A percentile compares a stretch with the other conserved stretches of the same genome.
Evolutionary conservation across 2,888 invertebrate species (phyloP).

Genomic region (Tetheella fluctuosa): DNA sequence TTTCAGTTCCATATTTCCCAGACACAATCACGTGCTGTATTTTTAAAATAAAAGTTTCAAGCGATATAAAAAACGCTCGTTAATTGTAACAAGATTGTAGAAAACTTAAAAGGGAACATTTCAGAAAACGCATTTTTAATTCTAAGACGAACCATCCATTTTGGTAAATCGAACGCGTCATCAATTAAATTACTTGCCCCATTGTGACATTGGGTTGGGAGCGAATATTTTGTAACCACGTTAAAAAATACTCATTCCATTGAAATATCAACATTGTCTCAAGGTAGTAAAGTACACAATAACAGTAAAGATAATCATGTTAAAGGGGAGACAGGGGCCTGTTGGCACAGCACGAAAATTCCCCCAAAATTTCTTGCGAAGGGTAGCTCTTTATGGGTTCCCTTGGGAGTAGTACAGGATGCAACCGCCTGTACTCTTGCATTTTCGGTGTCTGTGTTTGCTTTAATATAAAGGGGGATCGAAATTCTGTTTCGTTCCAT

Average conservation of each 20-base stretch:
- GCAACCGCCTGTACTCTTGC: conserved; percentile 61
- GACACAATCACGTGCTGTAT: not conserved
- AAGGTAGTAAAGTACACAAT: not conserved
- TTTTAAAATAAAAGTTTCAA: not conserved
- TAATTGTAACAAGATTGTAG: not conserved
- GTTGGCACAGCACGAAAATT: conserved; percentile 54
- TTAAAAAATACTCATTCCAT: not conserved
- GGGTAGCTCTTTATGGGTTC: conserved; percentile 51
- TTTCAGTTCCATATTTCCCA: not conserved
- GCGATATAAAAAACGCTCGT: not conserved
- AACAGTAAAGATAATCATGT: not conserved
- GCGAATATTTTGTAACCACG: conserved; percentile 27
- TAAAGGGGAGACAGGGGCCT: conserved; percentile 37
- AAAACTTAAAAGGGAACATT: conserved; percentile 25
- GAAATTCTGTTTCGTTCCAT: conserved; percentile 21
- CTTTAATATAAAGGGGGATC: conserved; percentile 37
- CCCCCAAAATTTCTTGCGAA: conserved; percentile 58
- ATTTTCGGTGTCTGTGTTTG: conserved; percentile 60
- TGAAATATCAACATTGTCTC: not conserved
- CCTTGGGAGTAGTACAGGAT: conserved; percentile 60
- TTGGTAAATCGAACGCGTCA: conserved; percentile 78
- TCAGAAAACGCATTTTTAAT: conserved; percentile 47
- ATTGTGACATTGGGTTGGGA: conserved; percentile 67
- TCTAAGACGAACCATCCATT: conserved; percentile 64
- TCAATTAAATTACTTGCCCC: conserved; percentile 80